Evolutionary conservation across 2,888 invertebrate genomes (phyloP), one percentile per base, ranked within the genome.

Genomic region (Epirrita christyi): DNA sequence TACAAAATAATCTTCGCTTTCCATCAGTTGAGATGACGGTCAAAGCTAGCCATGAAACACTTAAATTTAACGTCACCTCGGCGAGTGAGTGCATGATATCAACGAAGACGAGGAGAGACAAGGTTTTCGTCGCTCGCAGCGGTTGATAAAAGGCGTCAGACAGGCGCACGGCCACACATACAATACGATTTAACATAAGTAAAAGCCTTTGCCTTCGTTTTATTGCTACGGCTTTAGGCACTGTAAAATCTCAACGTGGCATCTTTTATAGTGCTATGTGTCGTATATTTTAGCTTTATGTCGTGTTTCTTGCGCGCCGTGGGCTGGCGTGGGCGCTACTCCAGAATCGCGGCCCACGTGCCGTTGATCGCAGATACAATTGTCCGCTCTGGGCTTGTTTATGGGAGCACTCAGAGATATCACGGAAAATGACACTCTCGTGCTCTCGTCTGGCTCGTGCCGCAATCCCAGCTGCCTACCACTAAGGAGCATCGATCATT

Each of bases 291-390:
- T 70, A 77, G 79, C 79, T 85, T 86, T 86, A 87, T 81, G 81
- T 80, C 77, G 75, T 72, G 75, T 70, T 70, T 69, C 73, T 72
- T 72, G 75, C 73, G 57, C 66, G 51, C 71, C 70, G 78, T 73
- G 70, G 76, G 78, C 72, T 52, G 75, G 81, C 85, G 91, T 91
- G 87, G 91, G 91, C 81, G 90, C 85, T 88, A 83, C 88, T 86
- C 87, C 86, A 87, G 85, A 85, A 83, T 78, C 75, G 75, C 80
- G 59, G 82, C 88, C 87, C 88, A 86, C 87, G 84, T 85, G 86
- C 83, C 80, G 60, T 65, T 69, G 89, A 86, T 89, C 77, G 76
- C 77, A 85, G 88, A 88, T 88, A 85, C 81, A 74, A 85, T 88
- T 86, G 85, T 86, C 80, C 76, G 82, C 83, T 80, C 67, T 71